phyloP scores from a whole-genome alignment of 2,888 invertebrate species.

The Phania funesta region DNA sequence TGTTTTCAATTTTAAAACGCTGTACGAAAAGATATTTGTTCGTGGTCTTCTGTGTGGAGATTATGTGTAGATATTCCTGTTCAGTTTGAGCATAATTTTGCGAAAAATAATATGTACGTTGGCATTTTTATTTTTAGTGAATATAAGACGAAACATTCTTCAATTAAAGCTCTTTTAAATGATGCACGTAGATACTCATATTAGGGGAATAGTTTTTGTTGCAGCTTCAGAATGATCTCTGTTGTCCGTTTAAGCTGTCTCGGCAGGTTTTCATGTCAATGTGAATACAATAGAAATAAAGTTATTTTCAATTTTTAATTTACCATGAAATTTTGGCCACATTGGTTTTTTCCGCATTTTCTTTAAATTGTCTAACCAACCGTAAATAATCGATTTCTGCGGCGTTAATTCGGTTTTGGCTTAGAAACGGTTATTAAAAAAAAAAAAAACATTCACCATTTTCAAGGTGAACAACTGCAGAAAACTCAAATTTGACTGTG shows the following conservation, averaged over 20 bases:
- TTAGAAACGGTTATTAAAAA: too few relatives aligned
- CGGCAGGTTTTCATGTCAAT: not conserved
- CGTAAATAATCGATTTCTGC: not conserved
- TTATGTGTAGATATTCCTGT: too few relatives aligned
- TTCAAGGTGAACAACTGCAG: not conserved
- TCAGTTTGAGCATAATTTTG: too few relatives aligned
- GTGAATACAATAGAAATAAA: not conserved
- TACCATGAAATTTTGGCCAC: not conserved
- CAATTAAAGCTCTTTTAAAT: too few relatives aligned
- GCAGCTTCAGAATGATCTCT: not conserved
- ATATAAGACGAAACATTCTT: too few relatives aligned
- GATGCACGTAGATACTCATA: too few relatives aligned
- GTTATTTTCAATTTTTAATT: not conserved
- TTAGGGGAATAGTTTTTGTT: not conserved
- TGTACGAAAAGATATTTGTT: too few relatives aligned
- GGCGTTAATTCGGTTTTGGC: not conserved
- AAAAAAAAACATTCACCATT: too few relatives aligned
- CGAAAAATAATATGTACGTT: too few relatives aligned
- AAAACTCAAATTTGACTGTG: not conserved
- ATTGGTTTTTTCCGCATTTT: not conserved
- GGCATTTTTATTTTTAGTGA: too few relatives aligned
- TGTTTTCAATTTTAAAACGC: too few relatives aligned
- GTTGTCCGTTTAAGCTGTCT: not conserved
- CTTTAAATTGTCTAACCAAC: not conserved
- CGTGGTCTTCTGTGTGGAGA: too few relatives aligned